Conservation (phyloP, 2,113 vertebrate species). For the Tiliqua scincoides region DNA sequence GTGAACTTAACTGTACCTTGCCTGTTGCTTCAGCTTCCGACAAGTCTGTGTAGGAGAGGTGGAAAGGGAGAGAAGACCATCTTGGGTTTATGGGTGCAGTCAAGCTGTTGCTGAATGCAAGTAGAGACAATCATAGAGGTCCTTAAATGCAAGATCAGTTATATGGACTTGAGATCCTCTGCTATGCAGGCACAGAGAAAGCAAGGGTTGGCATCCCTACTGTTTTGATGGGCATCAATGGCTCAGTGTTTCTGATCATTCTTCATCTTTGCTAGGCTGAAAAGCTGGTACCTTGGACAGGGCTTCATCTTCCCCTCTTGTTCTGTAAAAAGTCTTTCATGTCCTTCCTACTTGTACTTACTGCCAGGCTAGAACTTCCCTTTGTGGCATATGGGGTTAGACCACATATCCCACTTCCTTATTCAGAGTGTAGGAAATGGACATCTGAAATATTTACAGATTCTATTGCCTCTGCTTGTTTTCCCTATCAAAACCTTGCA, state of each 20-base stretch:
- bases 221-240: neutral
- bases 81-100: neutral
- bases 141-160: neutral
- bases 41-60: neutral
- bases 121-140: neutral
- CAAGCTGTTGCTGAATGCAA: neutral
- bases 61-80: neutral
- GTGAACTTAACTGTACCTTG: neutral
- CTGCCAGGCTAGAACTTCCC: neutral
- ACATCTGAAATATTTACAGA: neutral
- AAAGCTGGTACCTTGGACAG: neutral
- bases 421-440: neutral
- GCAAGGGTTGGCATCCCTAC: neutral
- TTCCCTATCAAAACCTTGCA: slow-evolving; percentile 1
- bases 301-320: neutral
- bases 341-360: neutral
- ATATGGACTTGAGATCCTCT: neutral
- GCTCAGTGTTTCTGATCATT: slow-evolving; percentile 4
- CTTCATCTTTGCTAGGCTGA: neutral
- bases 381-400: rapidly evolving
- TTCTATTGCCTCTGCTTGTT: neutral
- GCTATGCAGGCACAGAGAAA: neutral
- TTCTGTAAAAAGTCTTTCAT: neutral
- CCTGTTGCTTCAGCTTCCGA: neutral
- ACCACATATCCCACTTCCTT: neutral